Percentiles rank a stretch among this genome's conserved stretches.
phyloP scores from a whole-genome alignment of 2,888 invertebrate species.

The Mechanitis messenoides region DNA sequence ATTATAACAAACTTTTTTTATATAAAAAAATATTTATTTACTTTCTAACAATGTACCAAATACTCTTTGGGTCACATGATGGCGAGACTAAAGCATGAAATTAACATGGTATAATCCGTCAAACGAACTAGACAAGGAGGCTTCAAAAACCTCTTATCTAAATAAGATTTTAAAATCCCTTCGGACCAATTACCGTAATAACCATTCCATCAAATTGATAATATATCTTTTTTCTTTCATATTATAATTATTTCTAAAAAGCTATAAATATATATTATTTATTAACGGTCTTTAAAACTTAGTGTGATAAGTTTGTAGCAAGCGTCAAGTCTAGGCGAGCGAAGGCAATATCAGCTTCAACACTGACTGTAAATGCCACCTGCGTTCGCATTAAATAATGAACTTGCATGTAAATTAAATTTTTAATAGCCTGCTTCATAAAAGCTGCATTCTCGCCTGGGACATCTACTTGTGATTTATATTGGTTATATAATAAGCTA shows the following conservation, averaged over 20 bases:
- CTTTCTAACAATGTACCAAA: not conserved
- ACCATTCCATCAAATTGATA: conserved; percentile 1
- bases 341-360: conserved; percentile 50
- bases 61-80: not conserved
- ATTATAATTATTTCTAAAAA: too few species aligned
- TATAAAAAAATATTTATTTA: not conserved
- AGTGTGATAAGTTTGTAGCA: conserved; percentile 34
- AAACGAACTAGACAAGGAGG: conserved; percentile 1
- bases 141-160: not conserved
- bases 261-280: too few species aligned
- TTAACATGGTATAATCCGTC: not conserved
- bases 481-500: too few species aligned
- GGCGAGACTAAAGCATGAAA: not conserved
- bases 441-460: conserved; percentile 1
- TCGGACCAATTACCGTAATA: not conserved
- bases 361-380: conserved; percentile 54
- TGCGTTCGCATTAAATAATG: conserved; percentile 51
- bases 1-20: too few species aligned
- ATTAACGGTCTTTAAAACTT: conserved; percentile 19
- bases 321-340: conserved; percentile 43
- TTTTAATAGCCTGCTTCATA: conserved; percentile 15
- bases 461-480: too few species aligned
- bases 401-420: conserved; percentile 32
- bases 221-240: not conserved
- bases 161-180: conserved; percentile 4